Base-by-base conservation (phyloP, 2,888 invertebrate genomes). In the Trileptium ribeirensis region DNA sequence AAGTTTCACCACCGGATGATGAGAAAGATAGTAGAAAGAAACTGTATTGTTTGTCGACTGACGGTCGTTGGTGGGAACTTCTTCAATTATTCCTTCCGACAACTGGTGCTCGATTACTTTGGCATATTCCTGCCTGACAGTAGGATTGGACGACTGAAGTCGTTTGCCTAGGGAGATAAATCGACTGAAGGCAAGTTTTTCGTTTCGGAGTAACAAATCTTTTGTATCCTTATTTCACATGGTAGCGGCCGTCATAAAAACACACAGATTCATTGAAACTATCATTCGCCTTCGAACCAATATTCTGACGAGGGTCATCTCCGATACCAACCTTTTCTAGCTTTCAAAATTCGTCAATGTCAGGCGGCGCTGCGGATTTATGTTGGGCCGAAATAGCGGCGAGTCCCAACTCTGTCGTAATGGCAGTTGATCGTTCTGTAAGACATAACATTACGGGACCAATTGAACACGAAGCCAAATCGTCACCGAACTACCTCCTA, bases 21-120 rank as follows among this genome's bases (percentile, higher is more conserved):
- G 83, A 0, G 84, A 83, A 2, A 83, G 33, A 64, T 83, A 84
- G 40, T 84, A 83, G n/a, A 36, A 80, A 2, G 19, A n/a, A n/a
- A n/a, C n/a, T n/a, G n/a, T n/a, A n/a, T n/a, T n/a, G n/a, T n/a
- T n/a, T n/a, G n/a, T 19, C 29, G 3, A 51, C n/a, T 81, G 64
- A 15, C 38, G 74, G 8, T 75, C 8, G 51, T 51, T 15, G 67
- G n/a, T 29, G n/a, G 39, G 51, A n/a, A 78, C 79, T 67, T 74
- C 64, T 67, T 82, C 82, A 51, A 83, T 79, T 67, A 82, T 81
- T 0, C 74, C 81, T 19, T 75, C 40, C 0, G 79, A 29, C 67
- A 74, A 33, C 81, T n/a, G 80, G 1, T 82, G 79, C 1, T 24
- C 24, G 74, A 83, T 78, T 40, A 82, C 51, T 19, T 70, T 31